Conservation (phyloP, 1,140 invertebrate genomes). For the Chironomus tepperi region DNA sequence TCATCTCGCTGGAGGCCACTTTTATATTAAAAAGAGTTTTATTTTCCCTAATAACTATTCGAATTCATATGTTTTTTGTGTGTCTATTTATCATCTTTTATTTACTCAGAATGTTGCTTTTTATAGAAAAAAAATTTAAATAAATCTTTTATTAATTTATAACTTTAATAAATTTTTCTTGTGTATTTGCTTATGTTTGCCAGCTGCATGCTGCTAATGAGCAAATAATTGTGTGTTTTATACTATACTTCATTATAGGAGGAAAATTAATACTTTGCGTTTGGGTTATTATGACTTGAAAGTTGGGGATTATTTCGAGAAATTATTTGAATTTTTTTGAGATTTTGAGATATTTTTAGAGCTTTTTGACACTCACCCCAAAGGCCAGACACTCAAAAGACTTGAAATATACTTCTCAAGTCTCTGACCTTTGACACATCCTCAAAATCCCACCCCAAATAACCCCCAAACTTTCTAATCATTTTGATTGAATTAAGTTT, state of each 20-base stretch:
- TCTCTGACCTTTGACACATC: too few species aligned
- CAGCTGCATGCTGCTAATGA: not conserved
- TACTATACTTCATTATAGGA: not conserved
- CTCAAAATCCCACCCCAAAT: too few species aligned
- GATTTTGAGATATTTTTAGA: too few species aligned
- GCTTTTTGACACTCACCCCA: too few species aligned
- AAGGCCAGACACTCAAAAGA: too few species aligned
- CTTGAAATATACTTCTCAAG: too few species aligned
- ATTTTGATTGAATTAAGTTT: too few species aligned
- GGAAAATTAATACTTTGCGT: too few species aligned
- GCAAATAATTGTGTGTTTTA: not conserved
- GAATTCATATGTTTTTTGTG: not conserved
- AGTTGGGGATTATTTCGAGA: too few species aligned
- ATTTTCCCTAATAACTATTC: not conserved
- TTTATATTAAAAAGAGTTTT: constrained; percentile 16
- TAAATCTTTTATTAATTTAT: not conserved
- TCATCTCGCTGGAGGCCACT: constrained; percentile 18
- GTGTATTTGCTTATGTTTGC: not conserved
- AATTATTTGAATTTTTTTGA: too few species aligned
- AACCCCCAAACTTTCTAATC: too few species aligned
- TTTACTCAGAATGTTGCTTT: not conserved
- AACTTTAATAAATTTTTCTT: not conserved
- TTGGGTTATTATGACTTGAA: too few species aligned
- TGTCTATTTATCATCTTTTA: not conserved
- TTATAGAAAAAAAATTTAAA: not conserved